A percentile compares a stretch with the other conserved stretches of the same genome.
Conservation (phyloP, 2,797 vertebrate genomes). For the Chanos chanos region DNA sequence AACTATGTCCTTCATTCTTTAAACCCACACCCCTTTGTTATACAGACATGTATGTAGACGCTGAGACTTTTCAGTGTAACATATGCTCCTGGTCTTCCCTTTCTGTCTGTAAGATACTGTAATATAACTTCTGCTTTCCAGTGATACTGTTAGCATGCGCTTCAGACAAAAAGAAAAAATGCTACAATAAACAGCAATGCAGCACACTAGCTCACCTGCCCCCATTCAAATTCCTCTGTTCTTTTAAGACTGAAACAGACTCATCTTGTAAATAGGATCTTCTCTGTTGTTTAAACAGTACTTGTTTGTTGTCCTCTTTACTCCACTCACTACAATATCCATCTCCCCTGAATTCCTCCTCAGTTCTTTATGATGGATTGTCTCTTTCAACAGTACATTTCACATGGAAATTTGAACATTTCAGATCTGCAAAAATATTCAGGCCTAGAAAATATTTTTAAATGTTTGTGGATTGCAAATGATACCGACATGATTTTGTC, state of each 20-base stretch:
- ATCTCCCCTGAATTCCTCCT: too few relatives aligned
- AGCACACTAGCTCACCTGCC: conserved; percentile 28
- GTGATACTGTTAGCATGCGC: conserved; percentile 79
- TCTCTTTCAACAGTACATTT: too few relatives aligned
- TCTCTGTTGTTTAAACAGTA: conserved; percentile 23
- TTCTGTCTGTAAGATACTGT: conserved; percentile 82
- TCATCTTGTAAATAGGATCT: conserved; percentile 27
- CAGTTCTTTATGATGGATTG: too few relatives aligned
- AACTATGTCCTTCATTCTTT: too few relatives aligned
- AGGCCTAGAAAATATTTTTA: too few relatives aligned
- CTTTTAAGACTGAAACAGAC: conserved; percentile 36
- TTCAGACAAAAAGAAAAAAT: conserved; percentile 40
- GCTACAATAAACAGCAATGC: conserved; percentile 29
- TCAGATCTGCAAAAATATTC: too few relatives aligned
- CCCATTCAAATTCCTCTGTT: conserved; percentile 39
- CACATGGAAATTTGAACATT: too few relatives aligned
- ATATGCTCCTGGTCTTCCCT: not conserved
- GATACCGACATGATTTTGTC: too few relatives aligned
- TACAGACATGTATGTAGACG: too few relatives aligned
- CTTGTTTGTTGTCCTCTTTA: conserved; percentile 8
- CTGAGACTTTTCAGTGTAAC: too few relatives aligned
- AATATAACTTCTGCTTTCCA: conserved; percentile 71
- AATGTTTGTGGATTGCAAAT: too few relatives aligned
- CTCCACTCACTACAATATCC: not conserved
- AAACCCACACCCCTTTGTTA: too few relatives aligned